Evolutionary conservation across 2,888 invertebrate genomes (phyloP).

Genomic region (Acronicta alni): DNA sequence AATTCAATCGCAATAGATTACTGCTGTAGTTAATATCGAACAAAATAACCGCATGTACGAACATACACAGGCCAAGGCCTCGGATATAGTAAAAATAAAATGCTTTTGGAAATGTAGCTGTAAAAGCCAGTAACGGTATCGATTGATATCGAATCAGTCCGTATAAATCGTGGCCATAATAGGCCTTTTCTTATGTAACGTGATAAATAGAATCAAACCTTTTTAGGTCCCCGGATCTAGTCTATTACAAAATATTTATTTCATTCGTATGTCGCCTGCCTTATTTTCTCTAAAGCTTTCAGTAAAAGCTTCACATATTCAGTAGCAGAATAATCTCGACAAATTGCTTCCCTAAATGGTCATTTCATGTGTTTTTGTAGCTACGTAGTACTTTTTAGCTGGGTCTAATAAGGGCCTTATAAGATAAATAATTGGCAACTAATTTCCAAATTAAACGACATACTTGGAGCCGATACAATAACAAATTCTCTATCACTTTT

Average conservation of each 20-base stretch:
- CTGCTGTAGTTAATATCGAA: slow-evolving; percentile 39
- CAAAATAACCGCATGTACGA: slow-evolving; percentile 76
- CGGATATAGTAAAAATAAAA: slow-evolving; percentile 21
- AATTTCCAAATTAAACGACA: slow-evolving; percentile 33
- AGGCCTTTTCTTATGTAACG: slow-evolving; percentile 17
- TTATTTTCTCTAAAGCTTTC: slow-evolving; percentile 36
- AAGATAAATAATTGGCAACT: slow-evolving; percentile 5
- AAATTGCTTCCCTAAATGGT: slow-evolving; percentile 43
- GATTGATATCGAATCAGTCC: slow-evolving; percentile 10
- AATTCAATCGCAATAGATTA: slow-evolving; percentile 47
- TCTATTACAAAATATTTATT: slow-evolving; percentile 12
- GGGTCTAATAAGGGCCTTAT: slow-evolving; percentile 15
- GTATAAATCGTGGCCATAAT: slow-evolving; percentile 2
- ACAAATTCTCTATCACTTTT: slow-evolving; percentile 34
- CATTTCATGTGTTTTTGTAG: slow-evolving; percentile 45
- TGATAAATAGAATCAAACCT: slow-evolving; percentile 17
- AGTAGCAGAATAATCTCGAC: slow-evolving; percentile 49
- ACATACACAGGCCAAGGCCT: slow-evolving; percentile 24
- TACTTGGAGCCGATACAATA: slow-evolving; percentile 39
- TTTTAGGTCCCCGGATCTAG: slow-evolving; percentile 33
- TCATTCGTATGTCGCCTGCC: slow-evolving; percentile 52
- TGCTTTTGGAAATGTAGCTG: slow-evolving; percentile 23
- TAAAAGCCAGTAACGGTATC: slow-evolving; percentile 27
- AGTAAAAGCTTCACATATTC: slow-evolving; percentile 40
- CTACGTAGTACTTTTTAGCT: slow-evolving; percentile 13